Conservation (phyloP, 2,888 invertebrate genomes). For the Chironomus riparius region DNA sequence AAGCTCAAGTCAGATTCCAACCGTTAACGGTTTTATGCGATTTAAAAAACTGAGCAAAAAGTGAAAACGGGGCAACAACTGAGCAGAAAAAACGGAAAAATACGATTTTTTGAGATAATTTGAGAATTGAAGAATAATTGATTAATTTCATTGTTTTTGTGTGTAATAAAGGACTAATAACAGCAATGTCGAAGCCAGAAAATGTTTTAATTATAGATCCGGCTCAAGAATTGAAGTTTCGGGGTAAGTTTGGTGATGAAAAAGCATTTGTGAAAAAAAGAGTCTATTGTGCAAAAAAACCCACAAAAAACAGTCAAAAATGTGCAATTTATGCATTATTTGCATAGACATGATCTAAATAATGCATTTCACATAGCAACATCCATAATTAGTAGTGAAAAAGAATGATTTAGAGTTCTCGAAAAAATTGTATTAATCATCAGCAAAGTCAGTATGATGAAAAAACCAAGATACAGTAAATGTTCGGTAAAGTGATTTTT, state of each 20-base stretch:
- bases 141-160: constrained; percentile 5
- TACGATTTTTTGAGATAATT: neutral
- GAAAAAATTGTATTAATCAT: neutral
- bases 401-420: neutral
- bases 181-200: constrained; percentile 58
- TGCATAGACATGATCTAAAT: neutral
- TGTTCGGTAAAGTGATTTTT: neutral
- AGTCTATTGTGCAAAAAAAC: neutral
- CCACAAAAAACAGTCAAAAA: neutral
- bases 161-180: constrained; percentile 31
- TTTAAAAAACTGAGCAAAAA: neutral
- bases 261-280: neutral
- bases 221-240: constrained; percentile 78
- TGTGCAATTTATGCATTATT: neutral
- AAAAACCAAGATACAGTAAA: neutral
- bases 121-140: neutral
- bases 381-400: neutral
- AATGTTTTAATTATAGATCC: constrained; percentile 82
- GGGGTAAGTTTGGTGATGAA: constrained; percentile 55
- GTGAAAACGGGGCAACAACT: neutral
- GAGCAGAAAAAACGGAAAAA: neutral
- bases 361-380: neutral
- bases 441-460: neutral
- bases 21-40: neutral
- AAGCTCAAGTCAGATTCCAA: too few species aligned